Percentiles rank a stretch among this genome's conserved stretches.
Evolutionary conservation across 2,797 vertebrate genomes (phyloP).

Genomic region (Pitangus sulphuratus): DNA sequence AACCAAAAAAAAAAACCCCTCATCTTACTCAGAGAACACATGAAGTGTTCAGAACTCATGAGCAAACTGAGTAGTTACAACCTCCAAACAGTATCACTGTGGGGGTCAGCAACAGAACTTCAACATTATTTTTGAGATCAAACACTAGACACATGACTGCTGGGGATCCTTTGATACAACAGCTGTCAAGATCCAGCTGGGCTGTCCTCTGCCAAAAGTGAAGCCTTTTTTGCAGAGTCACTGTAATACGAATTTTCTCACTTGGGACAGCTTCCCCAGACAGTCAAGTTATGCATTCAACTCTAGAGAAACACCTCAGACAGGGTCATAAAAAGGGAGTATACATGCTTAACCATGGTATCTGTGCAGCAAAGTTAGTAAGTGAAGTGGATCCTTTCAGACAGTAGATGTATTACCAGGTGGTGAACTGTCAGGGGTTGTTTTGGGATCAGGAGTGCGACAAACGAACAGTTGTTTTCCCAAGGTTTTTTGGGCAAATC

Average conservation of each 20-base stretch:
- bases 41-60: background rate
- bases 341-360: background rate
- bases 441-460: slow-evolving; percentile 84
- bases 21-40: background rate
- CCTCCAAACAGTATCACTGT: background rate
- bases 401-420: slow-evolving; percentile 67
- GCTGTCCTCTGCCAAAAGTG: background rate
- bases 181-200: background rate
- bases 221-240: background rate
- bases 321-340: background rate
- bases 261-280: background rate
- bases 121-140: background rate
- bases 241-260: background rate
- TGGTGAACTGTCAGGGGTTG: slow-evolving; percentile 70
- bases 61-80: background rate
- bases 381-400: slow-evolving; percentile 48
- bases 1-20: background rate
- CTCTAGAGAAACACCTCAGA: slow-evolving; percentile 60
- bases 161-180: background rate
- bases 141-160: background rate
- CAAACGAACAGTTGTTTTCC: slow-evolving; percentile 88
- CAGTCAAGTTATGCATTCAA: background rate
- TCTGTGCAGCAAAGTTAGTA: slow-evolving; percentile 26
- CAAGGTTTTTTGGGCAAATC: slow-evolving; percentile 90
- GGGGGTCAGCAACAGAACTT: background rate